A percentile compares a stretch with the other conserved stretches of the same genome.
phyloP scores from a whole-genome alignment of 1,140 invertebrate genomes.

The Melitaea cinxia region DNA sequence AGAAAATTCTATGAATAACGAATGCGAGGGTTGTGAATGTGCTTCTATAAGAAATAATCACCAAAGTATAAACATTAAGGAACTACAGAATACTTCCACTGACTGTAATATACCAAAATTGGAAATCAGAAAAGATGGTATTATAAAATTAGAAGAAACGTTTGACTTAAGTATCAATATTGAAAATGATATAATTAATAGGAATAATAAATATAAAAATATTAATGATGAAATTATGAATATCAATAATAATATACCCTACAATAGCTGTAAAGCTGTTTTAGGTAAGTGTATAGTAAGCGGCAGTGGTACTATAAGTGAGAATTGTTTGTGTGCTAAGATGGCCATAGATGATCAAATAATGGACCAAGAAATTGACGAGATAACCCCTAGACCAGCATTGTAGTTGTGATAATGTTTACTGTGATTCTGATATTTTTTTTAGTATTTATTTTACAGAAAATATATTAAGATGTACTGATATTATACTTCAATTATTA shows the following conservation, averaged over 20 bases:
- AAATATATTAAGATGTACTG: background rate
- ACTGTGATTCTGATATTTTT: conserved; percentile 31
- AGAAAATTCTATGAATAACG: conserved; percentile 12
- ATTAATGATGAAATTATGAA: conserved; percentile 27
- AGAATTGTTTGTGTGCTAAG: conserved; percentile 68
- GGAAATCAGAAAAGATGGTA: conserved; percentile 56
- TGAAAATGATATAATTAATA: conserved; percentile 22
- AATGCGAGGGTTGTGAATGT: conserved; percentile 53
- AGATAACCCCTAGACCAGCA: conserved; percentile 60
- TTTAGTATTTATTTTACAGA: background rate
- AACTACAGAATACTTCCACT: conserved; percentile 6
- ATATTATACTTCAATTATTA: conserved; percentile 4
- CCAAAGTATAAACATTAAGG: background rate
- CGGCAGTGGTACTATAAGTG: conserved; percentile 63
- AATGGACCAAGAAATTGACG: conserved; percentile 67
- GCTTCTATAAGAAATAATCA: conserved; percentile 4
- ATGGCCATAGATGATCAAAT: conserved; percentile 63
- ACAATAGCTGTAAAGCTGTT: conserved; percentile 66
- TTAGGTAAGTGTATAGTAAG: conserved; percentile 72
- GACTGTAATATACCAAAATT: conserved; percentile 43
- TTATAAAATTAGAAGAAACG: conserved; percentile 63
- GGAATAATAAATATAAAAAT: too few relatives aligned
- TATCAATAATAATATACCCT: conserved; percentile 45
- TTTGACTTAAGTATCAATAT: conserved; percentile 43
- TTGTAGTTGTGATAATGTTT: conserved; percentile 19